A percentile compares a stretch with the other conserved stretches of the same genome.
Conservation (phyloP, 2,888 invertebrate genomes). For the Eupithecia exiguata region DNA sequence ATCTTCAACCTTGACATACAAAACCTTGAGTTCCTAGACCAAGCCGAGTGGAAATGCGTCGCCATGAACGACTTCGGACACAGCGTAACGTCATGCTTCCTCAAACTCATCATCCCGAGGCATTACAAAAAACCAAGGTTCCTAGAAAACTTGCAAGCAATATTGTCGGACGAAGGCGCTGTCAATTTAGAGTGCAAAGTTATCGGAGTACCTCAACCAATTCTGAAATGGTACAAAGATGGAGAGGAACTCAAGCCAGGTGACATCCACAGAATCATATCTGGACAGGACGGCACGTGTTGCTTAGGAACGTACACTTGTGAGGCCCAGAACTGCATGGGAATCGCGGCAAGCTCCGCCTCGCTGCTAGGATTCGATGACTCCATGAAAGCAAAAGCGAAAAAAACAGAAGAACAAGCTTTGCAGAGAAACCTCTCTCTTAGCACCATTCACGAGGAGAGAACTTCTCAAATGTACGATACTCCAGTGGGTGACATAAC, state of each 20-base stretch:
- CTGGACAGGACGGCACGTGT: slow-evolving; percentile 95
- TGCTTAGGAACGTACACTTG: slow-evolving; percentile 96
- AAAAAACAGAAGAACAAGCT: slow-evolving; percentile 77
- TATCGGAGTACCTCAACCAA: slow-evolving; percentile 94
- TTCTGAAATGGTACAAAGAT: slow-evolving; percentile 96
- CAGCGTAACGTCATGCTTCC: slow-evolving; percentile 93
- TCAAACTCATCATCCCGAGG: slow-evolving; percentile 92
- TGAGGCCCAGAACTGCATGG: slow-evolving; percentile 96
- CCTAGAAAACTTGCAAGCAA: slow-evolving; percentile 92
- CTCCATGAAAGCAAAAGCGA: slow-evolving; percentile 82
- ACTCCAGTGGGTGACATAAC: slow-evolving; percentile 91
- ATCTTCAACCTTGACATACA: slow-evolving; percentile 89
- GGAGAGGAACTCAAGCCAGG: slow-evolving; percentile 94
- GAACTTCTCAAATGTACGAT: slow-evolving; percentile 94
- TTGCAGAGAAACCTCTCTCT: slow-evolving; percentile 91
- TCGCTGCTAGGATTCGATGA: slow-evolving; percentile 94
- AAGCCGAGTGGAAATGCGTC: slow-evolving; percentile 96
- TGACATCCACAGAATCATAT: slow-evolving; percentile 95
- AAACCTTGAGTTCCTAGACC: slow-evolving; percentile 91
- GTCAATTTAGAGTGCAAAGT: slow-evolving; percentile 97
- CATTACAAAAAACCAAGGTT: slow-evolving; percentile 95
- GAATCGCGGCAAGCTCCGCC: slow-evolving; percentile 93
- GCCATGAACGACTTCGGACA: slow-evolving; percentile 95
- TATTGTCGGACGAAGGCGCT: slow-evolving; percentile 93
- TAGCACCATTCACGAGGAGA: slow-evolving; percentile 95